Percentiles rank a stretch among this genome's conserved stretches.
phyloP scores from a whole-genome alignment of 1,140 invertebrate genomes.

The Aporrectodea caliginosa region DNA sequence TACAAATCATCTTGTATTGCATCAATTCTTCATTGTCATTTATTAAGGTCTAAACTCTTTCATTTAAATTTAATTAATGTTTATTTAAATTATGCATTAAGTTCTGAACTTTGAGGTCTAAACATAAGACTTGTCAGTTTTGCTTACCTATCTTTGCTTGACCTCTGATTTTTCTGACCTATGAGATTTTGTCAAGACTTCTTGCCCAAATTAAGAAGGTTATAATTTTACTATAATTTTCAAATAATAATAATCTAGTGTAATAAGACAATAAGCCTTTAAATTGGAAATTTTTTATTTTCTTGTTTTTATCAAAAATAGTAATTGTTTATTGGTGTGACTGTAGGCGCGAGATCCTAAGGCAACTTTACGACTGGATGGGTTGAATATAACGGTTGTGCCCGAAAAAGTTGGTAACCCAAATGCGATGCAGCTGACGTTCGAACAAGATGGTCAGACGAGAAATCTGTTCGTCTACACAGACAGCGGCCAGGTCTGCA shows the following conservation, averaged over 20 bases:
- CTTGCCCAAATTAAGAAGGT: no score
- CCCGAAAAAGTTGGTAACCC: constrained; percentile 73
- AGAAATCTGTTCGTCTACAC: constrained; percentile 28
- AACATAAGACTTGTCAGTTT: no score
- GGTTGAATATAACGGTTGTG: constrained; percentile 79
- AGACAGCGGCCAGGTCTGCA: constrained; percentile 25
- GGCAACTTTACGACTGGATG: constrained; percentile 73
- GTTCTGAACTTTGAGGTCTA: neutral
- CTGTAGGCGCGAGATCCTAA: constrained; percentile 71
- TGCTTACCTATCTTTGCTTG: neutral
- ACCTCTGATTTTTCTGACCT: no score
- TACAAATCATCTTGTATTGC: no score
- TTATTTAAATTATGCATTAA: neutral
- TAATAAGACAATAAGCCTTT: no score
- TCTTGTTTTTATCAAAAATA: no score
- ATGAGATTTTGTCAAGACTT: no score
- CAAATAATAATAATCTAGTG: no score
- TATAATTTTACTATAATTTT: no score
- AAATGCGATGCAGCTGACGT: constrained; percentile 33
- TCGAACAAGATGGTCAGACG: constrained; percentile 26
- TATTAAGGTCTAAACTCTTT: neutral
- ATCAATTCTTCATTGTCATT: no score
- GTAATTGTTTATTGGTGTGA: no score
- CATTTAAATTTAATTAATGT: neutral
- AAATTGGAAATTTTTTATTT: no score